Evolutionary conservation across 2,797 vertebrate genomes (phyloP), one percentile per base, ranked within the genome.

Genomic region (Dromococcyx pavoninus): DNA sequence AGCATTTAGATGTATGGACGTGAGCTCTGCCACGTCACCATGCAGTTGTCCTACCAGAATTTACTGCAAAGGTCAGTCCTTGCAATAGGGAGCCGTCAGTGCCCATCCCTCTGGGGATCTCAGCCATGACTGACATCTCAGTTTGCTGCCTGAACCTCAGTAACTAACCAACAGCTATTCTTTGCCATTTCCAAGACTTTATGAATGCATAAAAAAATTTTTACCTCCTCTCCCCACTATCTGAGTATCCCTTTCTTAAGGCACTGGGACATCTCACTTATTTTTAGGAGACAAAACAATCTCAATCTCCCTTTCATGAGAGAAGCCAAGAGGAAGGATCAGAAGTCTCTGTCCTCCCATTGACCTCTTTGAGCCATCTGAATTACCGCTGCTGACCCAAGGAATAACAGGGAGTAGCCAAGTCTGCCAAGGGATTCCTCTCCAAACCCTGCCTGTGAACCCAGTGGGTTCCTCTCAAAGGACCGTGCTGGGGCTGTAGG

Each of bases 171-270:
- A 66, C 0, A 0, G 32, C n/a, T 73, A 33, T 32, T 46, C 86
- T 93, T 89, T 88, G 67, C 46, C 33, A 70, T 62, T 77, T 75
- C 56, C 66, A 87, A 70, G 60, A 46, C 79, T 79, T 87, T 62
- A 62, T 39, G 39, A 78, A 14, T 35, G 37, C 6, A 17, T 51
- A 60, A 50, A 54, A 84, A 93, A 33, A 37, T 32, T 23, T 74
- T 41, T 78, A 25, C n/a, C 56, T 44, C 10, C 0, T 1, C 2
- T 2, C 1, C 16, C 11, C 27, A 17, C 66, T 51, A 85, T 4
- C 58, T 56, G 16, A 86, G 5, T 44, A 79, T 67, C 19, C 16
- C 16, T 57, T 72, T 75, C 44, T 64, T 48, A 88, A 53, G 13
- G 35, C 37, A 89, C 19, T 57, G 46, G 30, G 25, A 57, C 23